Conservation (phyloP, 2,888 invertebrate genomes). For the Polyploca ridens region DNA sequence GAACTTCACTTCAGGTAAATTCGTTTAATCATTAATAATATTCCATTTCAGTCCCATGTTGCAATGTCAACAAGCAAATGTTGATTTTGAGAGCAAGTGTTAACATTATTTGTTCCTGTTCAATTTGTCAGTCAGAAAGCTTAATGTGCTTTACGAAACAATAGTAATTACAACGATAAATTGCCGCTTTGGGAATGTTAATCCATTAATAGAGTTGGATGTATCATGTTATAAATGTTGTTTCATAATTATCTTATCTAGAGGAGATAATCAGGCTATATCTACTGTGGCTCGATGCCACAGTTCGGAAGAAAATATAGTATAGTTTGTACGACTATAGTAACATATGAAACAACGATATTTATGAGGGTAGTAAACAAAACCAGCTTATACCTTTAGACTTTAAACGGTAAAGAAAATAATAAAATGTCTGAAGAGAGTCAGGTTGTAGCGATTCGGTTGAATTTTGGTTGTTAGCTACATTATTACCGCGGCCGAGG, state of each 20-base stretch:
- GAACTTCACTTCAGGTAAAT: no score
- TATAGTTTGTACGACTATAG: neutral
- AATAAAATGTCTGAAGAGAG: conserved; percentile 14
- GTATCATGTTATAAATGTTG: conserved; percentile 6
- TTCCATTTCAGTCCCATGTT: conserved; percentile 41
- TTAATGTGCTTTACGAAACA: conserved; percentile 51
- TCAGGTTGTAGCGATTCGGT: conserved; percentile 42
- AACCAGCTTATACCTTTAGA: neutral
- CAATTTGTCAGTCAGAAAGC: conserved; percentile 52
- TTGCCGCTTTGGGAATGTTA: conserved; percentile 41
- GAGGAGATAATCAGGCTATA: neutral
- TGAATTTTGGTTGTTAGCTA: conserved; percentile 63
- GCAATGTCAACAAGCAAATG: conserved; percentile 53
- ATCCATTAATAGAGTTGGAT: conserved; percentile 30
- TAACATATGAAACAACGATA: neutral
- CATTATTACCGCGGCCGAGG: conserved; percentile 61
- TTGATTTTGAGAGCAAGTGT: conserved; percentile 59
- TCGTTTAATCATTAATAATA: no score
- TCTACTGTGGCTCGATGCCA: neutral
- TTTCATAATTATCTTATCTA: conserved; percentile 8
- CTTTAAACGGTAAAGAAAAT: neutral
- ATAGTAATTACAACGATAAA: conserved; percentile 49
- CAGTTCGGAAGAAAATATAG: neutral
- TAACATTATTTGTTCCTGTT: conserved; percentile 56
- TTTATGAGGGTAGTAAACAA: neutral